Base-by-base conservation (phyloP, 2,797 vertebrate genomes). In the Anisognathus igniventris region DNA sequence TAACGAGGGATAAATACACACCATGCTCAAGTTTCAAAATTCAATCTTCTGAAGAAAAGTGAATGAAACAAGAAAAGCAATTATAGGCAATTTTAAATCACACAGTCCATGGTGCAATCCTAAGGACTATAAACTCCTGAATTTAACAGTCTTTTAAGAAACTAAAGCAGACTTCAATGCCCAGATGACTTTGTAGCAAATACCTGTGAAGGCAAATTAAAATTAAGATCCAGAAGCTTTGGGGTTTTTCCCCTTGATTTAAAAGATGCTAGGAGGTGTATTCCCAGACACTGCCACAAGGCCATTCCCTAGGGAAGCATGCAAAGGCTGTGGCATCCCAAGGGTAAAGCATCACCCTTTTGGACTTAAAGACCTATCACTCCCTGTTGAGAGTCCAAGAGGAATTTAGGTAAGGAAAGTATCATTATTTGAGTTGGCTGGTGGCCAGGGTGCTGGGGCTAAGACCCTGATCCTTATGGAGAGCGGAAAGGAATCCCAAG, bases 361-460 rank as follows among this genome's bases (percentile, higher is more conserved):
- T 11, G 15, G 53, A 58, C n/a, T 74, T 16, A 68, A 82, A 93
- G 47, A 39, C 17, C 3, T 44, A 30, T 7, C 0, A 0, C 20
- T 71, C 71, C 51, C 25, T 6, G 9, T 16, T 60, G 92, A 68
- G 92, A 89, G 25, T 13, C 13, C 66, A 57, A 51, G 50, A 92
- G 66, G 75, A 93, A 80, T 92, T 80, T 95, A 91, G 86, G 93
- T 91, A 91, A 84, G 75, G 35, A 93, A 94, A 91, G 89, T 66
- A 86, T 48, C 79, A 75, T 72, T 93, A 91, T 91, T 94, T 91
- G 91, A 66, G 54, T 77, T 95, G 94, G 93, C 87, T 8, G 2
- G 54, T 54, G 75, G 91, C 93, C 92, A 94, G 40, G 53, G 58
- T 30, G 45, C 37, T 0, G 1, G 30, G 88, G 65, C 76, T 95